A percentile compares a stretch with the other conserved stretches of the same genome.
Conservation (phyloP, 2,888 invertebrate genomes). For the Scaptomyza parva region DNA sequence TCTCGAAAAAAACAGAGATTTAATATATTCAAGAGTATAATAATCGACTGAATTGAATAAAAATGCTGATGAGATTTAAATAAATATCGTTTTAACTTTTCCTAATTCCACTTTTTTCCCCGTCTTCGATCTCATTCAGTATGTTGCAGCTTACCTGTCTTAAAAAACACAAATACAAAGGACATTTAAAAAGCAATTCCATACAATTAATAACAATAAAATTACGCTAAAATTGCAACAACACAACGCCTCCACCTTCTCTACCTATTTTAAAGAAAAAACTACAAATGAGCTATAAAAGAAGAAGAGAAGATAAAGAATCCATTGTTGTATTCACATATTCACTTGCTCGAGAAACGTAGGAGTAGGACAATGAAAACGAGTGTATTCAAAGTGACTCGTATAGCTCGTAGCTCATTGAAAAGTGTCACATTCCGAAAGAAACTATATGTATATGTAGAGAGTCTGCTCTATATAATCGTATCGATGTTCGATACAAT, state of each 20-base stretch:
- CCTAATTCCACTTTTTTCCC: too few relatives aligned
- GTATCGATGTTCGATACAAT: constrained; percentile 56
- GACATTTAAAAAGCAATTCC: constrained; percentile 67
- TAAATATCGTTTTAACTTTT: too few relatives aligned
- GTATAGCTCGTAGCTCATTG: constrained; percentile 67
- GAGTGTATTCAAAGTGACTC: constrained; percentile 75
- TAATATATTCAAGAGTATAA: too few relatives aligned
- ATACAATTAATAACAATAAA: constrained; percentile 79
- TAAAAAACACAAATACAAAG: constrained; percentile 24
- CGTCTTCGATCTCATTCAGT: too few relatives aligned
- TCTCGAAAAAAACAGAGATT: too few relatives aligned
- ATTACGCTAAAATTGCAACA: constrained; percentile 77
- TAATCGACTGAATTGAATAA: too few relatives aligned
- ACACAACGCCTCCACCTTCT: constrained; percentile 56
- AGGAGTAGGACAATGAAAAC: constrained; percentile 24
- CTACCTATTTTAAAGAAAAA: constrained; percentile 27
- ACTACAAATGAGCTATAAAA: constrained; percentile 32
- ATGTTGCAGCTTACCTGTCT: too few relatives aligned
- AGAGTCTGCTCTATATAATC: constrained; percentile 19
- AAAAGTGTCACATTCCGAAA: constrained; percentile 53
- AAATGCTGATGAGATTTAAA: too few relatives aligned
- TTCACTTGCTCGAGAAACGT: constrained; percentile 47
- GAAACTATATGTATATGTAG: constrained; percentile 3
- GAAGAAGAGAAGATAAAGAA: constrained; percentile 32
- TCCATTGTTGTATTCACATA: constrained; percentile 51